phyloP scores from a whole-genome alignment of 2,888 invertebrate genomes.

The Hyalella azteca region DNA sequence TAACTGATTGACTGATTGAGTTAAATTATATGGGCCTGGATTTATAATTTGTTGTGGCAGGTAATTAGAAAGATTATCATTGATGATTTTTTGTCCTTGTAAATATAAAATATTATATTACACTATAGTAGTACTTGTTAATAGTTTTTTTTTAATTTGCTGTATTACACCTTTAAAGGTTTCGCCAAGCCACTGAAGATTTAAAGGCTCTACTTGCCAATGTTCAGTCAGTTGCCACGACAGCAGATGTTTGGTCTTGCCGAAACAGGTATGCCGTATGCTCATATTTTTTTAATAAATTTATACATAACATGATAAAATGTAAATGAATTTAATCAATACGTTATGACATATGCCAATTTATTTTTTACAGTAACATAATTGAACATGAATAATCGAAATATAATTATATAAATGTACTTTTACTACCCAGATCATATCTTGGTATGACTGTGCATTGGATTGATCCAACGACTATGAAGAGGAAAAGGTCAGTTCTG shows the following conservation, averaged over 20 bases:
- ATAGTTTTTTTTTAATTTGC: not conserved
- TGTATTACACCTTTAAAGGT: not conserved
- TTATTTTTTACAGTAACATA: no score
- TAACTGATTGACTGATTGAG: not conserved
- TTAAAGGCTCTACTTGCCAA: not conserved
- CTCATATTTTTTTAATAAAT: not conserved
- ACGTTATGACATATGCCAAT: no score
- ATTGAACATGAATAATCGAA: no score
- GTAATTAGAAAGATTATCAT: not conserved
- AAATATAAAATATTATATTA: not conserved
- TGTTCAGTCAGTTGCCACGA: not conserved
- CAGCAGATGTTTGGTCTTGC: not conserved
- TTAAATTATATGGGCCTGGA: not conserved
- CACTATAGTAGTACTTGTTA: no score
- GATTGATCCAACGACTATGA: not conserved
- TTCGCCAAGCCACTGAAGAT: not conserved
- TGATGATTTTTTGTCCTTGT: not conserved
- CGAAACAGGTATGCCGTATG: not conserved
- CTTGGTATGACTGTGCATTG: not conserved
- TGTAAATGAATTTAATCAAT: no score
- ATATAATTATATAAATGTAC: not conserved
- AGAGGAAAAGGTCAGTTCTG: not conserved
- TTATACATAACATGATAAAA: no score
- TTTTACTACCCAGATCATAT: constrained; percentile 7
- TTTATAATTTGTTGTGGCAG: not conserved